Evolutionary conservation across 1,140 invertebrate species (phyloP), one percentile per base, ranked within the genome.

Genomic region (Cylas formicarius): DNA sequence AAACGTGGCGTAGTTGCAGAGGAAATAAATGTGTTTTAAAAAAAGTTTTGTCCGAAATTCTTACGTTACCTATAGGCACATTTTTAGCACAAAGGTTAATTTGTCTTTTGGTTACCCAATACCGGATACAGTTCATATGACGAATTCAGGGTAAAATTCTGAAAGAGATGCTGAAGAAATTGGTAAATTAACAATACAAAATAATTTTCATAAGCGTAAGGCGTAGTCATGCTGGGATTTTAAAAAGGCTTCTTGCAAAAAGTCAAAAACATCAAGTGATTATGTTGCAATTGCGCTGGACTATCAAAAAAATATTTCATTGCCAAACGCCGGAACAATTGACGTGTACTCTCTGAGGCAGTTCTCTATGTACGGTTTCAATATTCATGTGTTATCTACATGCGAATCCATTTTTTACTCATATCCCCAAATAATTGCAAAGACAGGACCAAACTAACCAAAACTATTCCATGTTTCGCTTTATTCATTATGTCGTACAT

Each of bases 381-480:
- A n/a, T 13, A 32, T 8, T 13, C 29, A 32, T 11, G 29, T 32
- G 13, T 32, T 8, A 6, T 32, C 7, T 11, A 6, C 13, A 13
- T n/a, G 29, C 5, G n/a, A 11, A 32, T 11, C 29, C 17, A 32
- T 32, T 32, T 32, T 32, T 32, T 32, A 32, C 7, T 13, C 29
- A 32, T 32, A 32, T 32, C 29, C 29, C 17, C 7, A 11, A 32
- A 13, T 16, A 32, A 8, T 32, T 32, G 29, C 13, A 8, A 32
- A 32, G 29, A 32, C 11, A 32, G 29, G 29, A 5, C 29, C 29
- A 32, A 32, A 32, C 17, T 7, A 32, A 32, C 13, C 5, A 32
- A 32, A 32, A 32, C 29, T 32, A 32, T 32, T n/a, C 29, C 29
- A 32, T 32, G 29, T 32, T 32, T 32, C 29, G 29, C 7, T 32